Percentiles rank a stretch among this genome's conserved stretches.
These are phyloP conservation scores for Penaeus japonicus DNA, from an alignment of 1,140 invertebrate species.

Conservation along the genomic window DNA sequence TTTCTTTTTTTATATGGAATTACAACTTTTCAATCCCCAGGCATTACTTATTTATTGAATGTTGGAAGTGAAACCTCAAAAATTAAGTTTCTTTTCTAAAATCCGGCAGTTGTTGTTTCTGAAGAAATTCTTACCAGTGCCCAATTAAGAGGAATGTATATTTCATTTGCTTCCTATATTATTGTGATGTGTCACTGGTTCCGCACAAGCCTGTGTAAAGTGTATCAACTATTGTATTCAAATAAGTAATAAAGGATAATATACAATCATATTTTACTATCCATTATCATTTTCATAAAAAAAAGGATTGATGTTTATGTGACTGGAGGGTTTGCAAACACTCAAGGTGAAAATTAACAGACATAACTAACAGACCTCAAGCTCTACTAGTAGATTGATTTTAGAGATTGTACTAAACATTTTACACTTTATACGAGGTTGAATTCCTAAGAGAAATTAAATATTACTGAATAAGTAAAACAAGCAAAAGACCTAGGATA, in stretches of 20 bases:
- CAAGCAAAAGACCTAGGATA: no score
- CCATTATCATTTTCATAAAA: no score
- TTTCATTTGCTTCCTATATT: constrained; percentile 46
- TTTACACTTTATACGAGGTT: no score
- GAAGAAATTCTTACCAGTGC: neutral
- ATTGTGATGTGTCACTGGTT: constrained; percentile 32
- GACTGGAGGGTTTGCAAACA: no score
- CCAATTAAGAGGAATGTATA: constrained; percentile 39
- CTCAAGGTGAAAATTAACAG: no score
- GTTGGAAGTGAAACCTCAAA: constrained; percentile 8
- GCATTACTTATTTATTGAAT: constrained; percentile 49
- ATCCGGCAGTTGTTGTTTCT: neutral
- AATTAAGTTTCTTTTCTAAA: constrained; percentile 1
- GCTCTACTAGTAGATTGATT: no score
- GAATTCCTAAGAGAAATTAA: no score
- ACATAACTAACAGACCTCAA: no score
- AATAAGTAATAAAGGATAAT: constrained; percentile 39
- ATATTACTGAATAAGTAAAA: no score
- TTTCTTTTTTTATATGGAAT: neutral
- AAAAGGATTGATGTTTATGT: no score
- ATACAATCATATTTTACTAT: neutral
- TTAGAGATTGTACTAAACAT: no score
- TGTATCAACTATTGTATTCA: constrained; percentile 50
- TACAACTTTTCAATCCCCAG: constrained; percentile 9
- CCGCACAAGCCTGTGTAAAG: constrained; percentile 56